Evolutionary conservation across 1,140 invertebrate species (phyloP), one percentile per base, ranked within the genome.

Genomic region (Tetraneura akinire): DNA sequence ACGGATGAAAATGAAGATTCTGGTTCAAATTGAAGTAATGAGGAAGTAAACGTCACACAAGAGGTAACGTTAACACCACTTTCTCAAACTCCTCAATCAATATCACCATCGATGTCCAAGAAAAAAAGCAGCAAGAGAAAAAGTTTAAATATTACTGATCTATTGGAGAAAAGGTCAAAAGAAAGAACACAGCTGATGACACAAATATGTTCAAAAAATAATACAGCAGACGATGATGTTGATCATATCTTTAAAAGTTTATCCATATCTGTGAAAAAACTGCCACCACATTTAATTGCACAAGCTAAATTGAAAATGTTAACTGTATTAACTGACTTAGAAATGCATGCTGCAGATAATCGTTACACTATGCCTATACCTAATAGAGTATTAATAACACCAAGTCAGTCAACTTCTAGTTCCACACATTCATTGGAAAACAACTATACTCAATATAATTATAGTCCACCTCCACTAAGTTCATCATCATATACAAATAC

Each of bases 231-330:
- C 26, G 80, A 80, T 60, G 62, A 70, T 23, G 57, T 80, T n/a
- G 80, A 80, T 60, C 42, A 71, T 29, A 73, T 80, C 45, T 71
- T 55, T 16, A 80, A 71, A 71, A 80, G 80, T 29, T 16, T 73
- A n/a, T 9, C 80, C n/a, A 10, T 71, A 26, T 73, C 66, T 32
- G 66, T 80, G 13, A 80, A 71, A 66, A 68, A 71, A 23, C 16
- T 80, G 29, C 80, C 80, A n/a, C 80, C 80, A 47, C 45, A 32
- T 0, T 66, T 73, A 14, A 60, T 71, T 47, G 18, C 62, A 21
- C 62, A 80, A 26, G 66, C 80, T 11, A 80, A 80, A 55, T 60
- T 71, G n/a, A 60, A 78, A 55, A 42, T 78, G 21, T 55, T 53
- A 23, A 49, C 32, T n/a, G 11, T 45, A 18, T 32, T 78, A 18